Evolutionary conservation across 2,113 vertebrate genomes (phyloP).

Genomic region (Grantiella picta): DNA sequence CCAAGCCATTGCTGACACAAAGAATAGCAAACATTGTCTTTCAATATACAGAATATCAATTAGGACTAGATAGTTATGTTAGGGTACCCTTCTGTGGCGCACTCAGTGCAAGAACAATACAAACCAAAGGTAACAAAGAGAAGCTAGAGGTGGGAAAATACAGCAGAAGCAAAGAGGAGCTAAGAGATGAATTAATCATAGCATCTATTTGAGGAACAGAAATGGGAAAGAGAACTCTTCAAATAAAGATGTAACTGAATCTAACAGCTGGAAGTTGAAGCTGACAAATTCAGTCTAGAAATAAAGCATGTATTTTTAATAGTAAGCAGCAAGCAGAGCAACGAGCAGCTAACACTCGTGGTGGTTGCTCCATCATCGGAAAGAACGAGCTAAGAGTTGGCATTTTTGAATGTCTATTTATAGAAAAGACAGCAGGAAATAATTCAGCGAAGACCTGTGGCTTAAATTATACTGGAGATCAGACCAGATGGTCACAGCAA

Average conservation of each 20-base stretch:
- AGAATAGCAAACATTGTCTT: background rate
- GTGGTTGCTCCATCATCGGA: background rate
- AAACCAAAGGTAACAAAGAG: background rate
- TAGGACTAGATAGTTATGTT: background rate
- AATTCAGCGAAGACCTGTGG: constrained; percentile 41
- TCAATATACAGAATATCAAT: background rate
- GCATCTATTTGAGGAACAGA: constrained; percentile 40
- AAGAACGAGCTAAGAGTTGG: background rate
- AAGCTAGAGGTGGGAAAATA: background rate
- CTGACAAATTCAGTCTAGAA: constrained; percentile 41
- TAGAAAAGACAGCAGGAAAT: constrained; percentile 37
- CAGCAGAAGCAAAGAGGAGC: background rate
- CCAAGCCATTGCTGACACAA: background rate
- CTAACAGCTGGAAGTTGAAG: constrained; percentile 52
- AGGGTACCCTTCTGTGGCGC: background rate
- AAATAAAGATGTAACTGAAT: constrained; percentile 35
- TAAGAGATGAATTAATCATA: constrained; percentile 37
- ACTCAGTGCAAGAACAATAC: background rate
- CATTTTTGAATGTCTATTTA: constrained; percentile 49
- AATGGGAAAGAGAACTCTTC: constrained; percentile 28
- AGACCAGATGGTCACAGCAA: constrained; percentile 35
- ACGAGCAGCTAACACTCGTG: constrained; percentile 3
- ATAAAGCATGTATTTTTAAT: constrained; percentile 55
- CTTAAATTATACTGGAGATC: constrained; percentile 1
- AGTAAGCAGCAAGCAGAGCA: constrained; percentile 17